Evolutionary conservation across 2,113 vertebrate genomes (phyloP).

Genomic region (Heterocephalus glaber): DNA sequence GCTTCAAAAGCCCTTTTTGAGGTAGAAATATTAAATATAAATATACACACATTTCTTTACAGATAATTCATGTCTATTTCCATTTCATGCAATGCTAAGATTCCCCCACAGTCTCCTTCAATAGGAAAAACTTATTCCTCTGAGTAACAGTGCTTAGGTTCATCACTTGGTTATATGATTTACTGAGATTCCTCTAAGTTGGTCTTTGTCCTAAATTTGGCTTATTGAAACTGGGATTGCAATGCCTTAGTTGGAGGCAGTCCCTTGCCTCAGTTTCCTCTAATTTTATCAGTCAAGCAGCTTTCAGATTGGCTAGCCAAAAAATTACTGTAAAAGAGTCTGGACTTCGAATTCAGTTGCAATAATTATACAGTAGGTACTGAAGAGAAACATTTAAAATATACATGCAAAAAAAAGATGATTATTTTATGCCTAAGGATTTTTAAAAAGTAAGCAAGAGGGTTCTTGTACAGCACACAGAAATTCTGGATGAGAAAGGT

Average conservation of each 20-base stretch:
- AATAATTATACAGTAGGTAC: background rate
- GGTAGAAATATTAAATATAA: background rate
- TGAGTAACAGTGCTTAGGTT: background rate
- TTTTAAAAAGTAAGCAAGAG: background rate
- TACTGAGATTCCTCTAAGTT: background rate
- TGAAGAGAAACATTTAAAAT: background rate
- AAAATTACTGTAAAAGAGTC: background rate
- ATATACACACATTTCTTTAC: background rate
- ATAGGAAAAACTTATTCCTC: background rate
- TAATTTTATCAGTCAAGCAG: background rate
- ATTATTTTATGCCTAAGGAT: background rate
- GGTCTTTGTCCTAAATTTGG: background rate
- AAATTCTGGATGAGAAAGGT: background rate
- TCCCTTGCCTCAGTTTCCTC: background rate
- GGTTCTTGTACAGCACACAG: background rate
- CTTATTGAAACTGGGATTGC: background rate
- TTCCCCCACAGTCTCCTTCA: background rate
- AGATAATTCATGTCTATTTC: background rate
- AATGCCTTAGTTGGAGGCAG: background rate
- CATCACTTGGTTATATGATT: background rate
- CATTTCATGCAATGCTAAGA: background rate
- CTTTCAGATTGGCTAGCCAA: background rate
- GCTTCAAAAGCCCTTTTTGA: conserved; percentile 2
- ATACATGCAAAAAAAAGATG: background rate
- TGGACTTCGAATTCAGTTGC: conserved; percentile 8